Conservation (phyloP, 2,888 invertebrate species). For the Prenolepis imparis region DNA sequence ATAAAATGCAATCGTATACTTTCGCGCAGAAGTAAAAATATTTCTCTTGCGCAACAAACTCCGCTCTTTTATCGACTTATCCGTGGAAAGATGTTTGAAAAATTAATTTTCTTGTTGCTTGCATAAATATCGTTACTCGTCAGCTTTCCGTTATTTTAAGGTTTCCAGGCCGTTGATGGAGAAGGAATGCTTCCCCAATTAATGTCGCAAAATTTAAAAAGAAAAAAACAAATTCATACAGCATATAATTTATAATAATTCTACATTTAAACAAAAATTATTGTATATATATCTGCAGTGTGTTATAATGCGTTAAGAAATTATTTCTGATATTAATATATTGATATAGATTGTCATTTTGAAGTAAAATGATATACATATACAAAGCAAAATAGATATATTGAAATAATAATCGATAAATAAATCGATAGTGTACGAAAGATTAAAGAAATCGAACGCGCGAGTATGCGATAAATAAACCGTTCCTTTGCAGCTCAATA, state of each 20-base stretch:
- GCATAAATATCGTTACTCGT: background rate
- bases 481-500: background rate
- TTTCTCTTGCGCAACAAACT: slow-evolving; percentile 44
- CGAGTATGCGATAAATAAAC: background rate
- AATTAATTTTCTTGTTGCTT: background rate
- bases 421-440: background rate
- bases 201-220: background rate
- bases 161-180: background rate
- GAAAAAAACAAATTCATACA: background rate
- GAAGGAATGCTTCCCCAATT: background rate
- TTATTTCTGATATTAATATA: background rate
- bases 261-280: background rate
- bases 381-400: background rate
- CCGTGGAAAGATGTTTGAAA: slow-evolving; percentile 25
- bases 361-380: background rate
- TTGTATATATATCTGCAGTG: background rate
- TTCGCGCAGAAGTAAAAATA: slow-evolving; percentile 38
- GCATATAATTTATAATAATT: background rate
- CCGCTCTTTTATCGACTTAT: slow-evolving; percentile 18
- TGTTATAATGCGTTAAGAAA: background rate
- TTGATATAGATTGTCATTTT: background rate
- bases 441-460: background rate
- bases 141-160: background rate
- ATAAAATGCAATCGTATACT: slow-evolving; percentile 39
- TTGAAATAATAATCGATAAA: slow-evolving; percentile 11